A percentile compares a stretch with the other conserved stretches of the same genome.
Conservation (phyloP, 2,888 invertebrate species). For the Amblyjoppa fuscipennis region DNA sequence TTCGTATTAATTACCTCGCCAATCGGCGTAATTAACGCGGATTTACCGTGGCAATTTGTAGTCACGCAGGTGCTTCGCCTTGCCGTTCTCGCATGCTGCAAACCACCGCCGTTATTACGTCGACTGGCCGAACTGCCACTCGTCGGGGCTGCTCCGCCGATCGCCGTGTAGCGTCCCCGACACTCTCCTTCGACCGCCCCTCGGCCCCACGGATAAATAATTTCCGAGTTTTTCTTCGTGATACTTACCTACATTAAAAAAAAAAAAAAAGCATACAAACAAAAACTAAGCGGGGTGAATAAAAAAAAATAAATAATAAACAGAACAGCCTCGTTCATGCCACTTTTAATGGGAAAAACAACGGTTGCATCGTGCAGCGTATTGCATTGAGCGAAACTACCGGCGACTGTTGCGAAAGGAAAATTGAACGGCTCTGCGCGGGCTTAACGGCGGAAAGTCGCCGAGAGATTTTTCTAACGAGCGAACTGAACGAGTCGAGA, state of each 20-base stretch:
- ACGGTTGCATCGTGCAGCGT: not conserved
- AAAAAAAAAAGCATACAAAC: not conserved
- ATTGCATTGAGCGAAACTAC: not conserved
- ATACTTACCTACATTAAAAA: not conserved
- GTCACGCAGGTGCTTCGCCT: conserved; percentile 58
- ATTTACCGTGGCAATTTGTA: conserved; percentile 69
- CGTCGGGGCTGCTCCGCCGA: not conserved
- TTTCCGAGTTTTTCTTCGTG: conserved; percentile 4
- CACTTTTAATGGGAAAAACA: not conserved
- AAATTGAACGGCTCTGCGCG: conserved; percentile 14
- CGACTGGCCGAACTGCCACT: not conserved
- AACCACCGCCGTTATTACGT: not conserved
- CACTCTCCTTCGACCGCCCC: too few species aligned
- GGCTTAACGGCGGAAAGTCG: conserved; percentile 17
- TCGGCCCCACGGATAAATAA: not conserved
- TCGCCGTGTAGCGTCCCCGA: not conserved
- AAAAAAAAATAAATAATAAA: not conserved
- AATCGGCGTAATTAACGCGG: conserved; percentile 69
- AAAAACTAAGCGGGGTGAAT: too few species aligned
- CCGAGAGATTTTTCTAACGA: not conserved
- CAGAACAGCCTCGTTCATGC: not conserved
- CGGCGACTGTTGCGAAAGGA: not conserved
- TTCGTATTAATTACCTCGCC: conserved; percentile 67
- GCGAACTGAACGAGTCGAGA: not conserved
- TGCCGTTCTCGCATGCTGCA: conserved; percentile 14